These are phyloP conservation scores for Anoplophora glabripennis DNA, from an alignment of 1,140 invertebrate genomes.

Conservation along the genomic window DNA sequence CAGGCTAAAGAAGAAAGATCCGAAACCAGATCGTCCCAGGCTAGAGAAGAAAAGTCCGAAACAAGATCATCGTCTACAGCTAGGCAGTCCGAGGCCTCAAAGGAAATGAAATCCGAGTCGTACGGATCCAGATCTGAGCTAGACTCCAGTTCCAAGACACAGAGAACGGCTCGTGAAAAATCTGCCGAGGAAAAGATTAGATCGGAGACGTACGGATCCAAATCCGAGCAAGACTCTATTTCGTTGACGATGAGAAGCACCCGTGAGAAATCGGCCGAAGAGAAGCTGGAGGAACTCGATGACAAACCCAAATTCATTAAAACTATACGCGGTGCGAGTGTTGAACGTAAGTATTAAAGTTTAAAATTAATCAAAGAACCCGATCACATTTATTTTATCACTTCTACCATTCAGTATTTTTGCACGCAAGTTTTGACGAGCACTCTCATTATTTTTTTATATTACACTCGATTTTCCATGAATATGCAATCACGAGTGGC, in stretches of 20 bases:
- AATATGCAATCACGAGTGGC: background rate
- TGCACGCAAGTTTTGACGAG: no score
- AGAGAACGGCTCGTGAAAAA: constrained; percentile 3
- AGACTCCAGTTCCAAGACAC: background rate
- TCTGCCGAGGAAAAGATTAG: constrained; percentile 11
- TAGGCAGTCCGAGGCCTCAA: background rate
- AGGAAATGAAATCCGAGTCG: background rate
- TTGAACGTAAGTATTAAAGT: constrained; percentile 67
- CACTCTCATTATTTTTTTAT: no score
- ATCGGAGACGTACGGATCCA: background rate
- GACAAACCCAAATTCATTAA: constrained; percentile 68
- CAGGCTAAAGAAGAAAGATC: background rate
- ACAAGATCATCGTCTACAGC: background rate
- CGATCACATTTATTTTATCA: background rate
- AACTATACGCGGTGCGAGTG: constrained; percentile 69
- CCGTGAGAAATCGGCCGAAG: constrained; percentile 29
- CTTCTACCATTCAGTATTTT: no score
- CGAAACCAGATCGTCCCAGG: background rate
- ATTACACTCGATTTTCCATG: background rate
- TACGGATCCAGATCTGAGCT: background rate
- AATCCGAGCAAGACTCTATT: constrained; percentile 15
- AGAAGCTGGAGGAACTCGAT: constrained; percentile 44
- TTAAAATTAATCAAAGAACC: background rate
- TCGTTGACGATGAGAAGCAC: constrained; percentile 23
- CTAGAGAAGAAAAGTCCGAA: background rate